Base-by-base conservation (phyloP, 2,113 vertebrate genomes). In the Trematocara variabile region DNA sequence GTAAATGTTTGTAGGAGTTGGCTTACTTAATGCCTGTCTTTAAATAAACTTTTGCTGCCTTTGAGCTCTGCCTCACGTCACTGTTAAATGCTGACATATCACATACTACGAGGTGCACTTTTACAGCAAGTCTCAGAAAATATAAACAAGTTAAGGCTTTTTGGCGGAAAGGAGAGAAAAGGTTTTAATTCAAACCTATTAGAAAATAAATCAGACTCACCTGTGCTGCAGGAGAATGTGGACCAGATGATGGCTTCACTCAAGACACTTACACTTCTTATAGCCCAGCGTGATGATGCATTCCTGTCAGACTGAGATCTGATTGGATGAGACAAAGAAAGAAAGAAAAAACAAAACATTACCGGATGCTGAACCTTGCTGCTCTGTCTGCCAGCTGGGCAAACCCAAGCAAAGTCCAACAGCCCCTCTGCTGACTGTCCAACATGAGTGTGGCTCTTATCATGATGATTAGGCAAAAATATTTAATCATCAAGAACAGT, bases 331-430 rank as follows among this genome's bases (percentile, higher is more conserved):
- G 86, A 92, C 65, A 77, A 82, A 81, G 39, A n/a, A 6, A 8
- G 5, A 9, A 18, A 33, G 6, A 37, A 37, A 37, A 34, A 37
- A 25, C 25, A 20, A 1, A 1, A 3, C 13, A 3, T 20, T 84
- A 2, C 12, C 83, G 87, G 88, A 63, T 54, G 89, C 48, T 94
- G 91, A 95, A 91, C 91, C 91, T 95, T 93, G 93, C 33, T 86
- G 89, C 82, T 86, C 28, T 6, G 0, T 58, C 8, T 91, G 92
- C 93, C 94, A 95, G 87, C 86, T 81, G 53, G 82, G 39, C 86
- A 86, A 87, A 82, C 39, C 16, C 14, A 81, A 58, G 34, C 92
- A 95, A 95, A 95, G 95, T 95, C 94, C 95, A 94, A 79, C 44
- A 81, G 75, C 80, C 60, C 68, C 63, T 56, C 33, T 86, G 82